Evolutionary conservation across 2,888 invertebrate genomes (phyloP), one percentile per base, ranked within the genome.

Genomic region (Hydrotaea cyrtoneurina): DNA sequence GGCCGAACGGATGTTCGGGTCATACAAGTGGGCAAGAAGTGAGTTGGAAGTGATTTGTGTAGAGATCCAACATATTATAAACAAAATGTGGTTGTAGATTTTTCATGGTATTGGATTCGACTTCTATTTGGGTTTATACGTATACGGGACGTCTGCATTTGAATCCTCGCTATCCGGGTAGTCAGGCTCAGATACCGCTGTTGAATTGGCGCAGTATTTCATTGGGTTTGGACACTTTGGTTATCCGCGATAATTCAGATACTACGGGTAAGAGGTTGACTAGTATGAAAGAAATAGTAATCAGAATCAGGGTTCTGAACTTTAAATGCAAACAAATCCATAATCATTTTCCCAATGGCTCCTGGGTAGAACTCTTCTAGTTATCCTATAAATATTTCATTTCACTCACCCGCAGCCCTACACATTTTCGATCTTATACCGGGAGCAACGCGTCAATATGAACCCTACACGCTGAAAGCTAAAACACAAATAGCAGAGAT

Each of bases 81-180:
- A n/a, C n/a, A n/a, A n/a, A n/a, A n/a, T n/a, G n/a, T n/a, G 0
- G 23, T 23, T 19, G 5, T 90, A 98, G 98, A 90, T 96, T 98
- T 89, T 96, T 99, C 89, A 94, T 98, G 88, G 93, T 99, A 62
- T 96, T 98, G 62, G 99, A 99, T 92, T 95, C 96, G 86, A 94
- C 95, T 21, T 95, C 95, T 0, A 94, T 98, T 15, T 96, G 96
- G 87, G 94, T 99, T 7, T 98, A 98, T 92, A 97, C 96, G 82
- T 99, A 98, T 89, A 98, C 98, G 91, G 99, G 99, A 0, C 94
- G 98, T 66, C 93, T 97, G 57, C 93, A 97, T 26, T 95, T 97
- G 11, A 95, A 96, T 87, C 97, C 98, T 0, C 95, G 96, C 78
- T 97, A 97, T 95, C 95, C 95, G 2, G 96, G 97, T 62, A 96